Evolutionary conservation across 30 jellyfish, hydroid and myxozoan species (phyloP), one percentile per base, ranked within the genome.

Genomic region (Rhopilema esculentum): DNA sequence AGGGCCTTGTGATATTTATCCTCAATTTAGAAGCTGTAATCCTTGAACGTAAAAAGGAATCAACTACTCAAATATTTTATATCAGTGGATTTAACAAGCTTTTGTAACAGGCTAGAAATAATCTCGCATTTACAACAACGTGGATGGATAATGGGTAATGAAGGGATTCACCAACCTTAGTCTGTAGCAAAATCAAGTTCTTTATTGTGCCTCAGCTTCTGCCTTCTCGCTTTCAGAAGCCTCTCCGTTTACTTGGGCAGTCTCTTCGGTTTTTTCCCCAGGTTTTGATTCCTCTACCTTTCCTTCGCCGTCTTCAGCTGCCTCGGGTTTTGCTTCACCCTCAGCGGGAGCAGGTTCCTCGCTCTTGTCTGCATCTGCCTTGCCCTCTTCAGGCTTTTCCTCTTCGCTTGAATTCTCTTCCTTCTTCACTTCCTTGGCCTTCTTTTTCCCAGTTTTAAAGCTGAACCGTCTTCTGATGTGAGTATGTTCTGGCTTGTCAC

Each of bases 401-500:
- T 88, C 91, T 69, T 82, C 88, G 9, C 49, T 49, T 6, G 91
- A 80, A 19, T 52, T 62, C 31, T 91, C 97, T 7, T 83, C 91
- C 27, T 83, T 80, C 86, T 91, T 83, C 57, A 71, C 75, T 32
- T 79, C 95, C 66, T 76, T 92, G 25, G 80, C 90, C 88, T 83
- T 82, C 89, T 92, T 92, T 71, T 92, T 92, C 66, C 87, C 83
- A 8, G 97, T 75, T 40, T 82, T 81, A 64, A 92, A 92, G 31
- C 98, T 92, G 75, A 92, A 87, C 23, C 95, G 78, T 62, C 92
- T 88, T 68, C 86, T 80, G 65, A 85, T 79, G 77, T 83, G 77
- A 17, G 97, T 74, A 4, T 90, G 97, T 80, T 94, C 97, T 26
- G 96, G 95, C 49, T 94, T 94, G 53, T 94, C 98, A 16, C 98